Conservation (phyloP, 2,797 vertebrate genomes). For the Amphiprion clarkii region DNA sequence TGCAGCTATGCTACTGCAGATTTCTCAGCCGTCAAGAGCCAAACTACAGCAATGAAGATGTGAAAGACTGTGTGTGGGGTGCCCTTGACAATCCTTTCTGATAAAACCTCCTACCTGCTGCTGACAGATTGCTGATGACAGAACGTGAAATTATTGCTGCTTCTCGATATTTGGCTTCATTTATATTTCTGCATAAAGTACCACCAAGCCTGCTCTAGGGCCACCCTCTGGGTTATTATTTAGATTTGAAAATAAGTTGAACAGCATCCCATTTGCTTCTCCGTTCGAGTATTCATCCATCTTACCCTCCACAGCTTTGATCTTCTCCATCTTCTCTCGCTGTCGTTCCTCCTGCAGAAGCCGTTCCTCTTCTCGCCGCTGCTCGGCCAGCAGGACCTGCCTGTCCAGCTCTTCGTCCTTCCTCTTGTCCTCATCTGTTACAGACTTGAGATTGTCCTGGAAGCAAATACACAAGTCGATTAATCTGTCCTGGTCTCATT, state of each 20-base stretch:
- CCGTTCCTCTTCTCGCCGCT: conserved; percentile 94
- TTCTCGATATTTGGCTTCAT: conserved; percentile 13
- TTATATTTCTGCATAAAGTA: background rate
- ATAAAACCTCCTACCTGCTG: conserved; percentile 40
- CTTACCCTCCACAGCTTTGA: conserved; percentile 95
- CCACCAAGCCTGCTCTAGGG: background rate
- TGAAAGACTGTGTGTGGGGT: conserved; percentile 31
- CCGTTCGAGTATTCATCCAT: background rate
- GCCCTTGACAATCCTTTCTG: conserved; percentile 42
- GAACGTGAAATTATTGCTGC: conserved; percentile 28
- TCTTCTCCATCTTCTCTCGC: conserved; percentile 91
- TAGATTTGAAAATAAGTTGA: background rate
- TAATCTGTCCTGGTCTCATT: background rate
- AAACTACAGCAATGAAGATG: conserved; percentile 39
- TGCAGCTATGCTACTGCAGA: conserved; percentile 34
- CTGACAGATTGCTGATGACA: conserved; percentile 53
- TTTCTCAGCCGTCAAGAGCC: conserved; percentile 27
- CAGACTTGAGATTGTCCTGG: conserved; percentile 84
- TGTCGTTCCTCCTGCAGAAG: conserved; percentile 93
- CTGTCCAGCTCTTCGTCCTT: conserved; percentile 93
- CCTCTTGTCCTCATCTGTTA: conserved; percentile 86
- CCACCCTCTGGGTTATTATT: background rate
- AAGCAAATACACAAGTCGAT: conserved; percentile 24
- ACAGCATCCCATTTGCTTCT: background rate
- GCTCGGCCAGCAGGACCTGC: conserved; percentile 93